Base-by-base conservation (phyloP, 2,888 invertebrate species). In the Cetonia aurata region DNA sequence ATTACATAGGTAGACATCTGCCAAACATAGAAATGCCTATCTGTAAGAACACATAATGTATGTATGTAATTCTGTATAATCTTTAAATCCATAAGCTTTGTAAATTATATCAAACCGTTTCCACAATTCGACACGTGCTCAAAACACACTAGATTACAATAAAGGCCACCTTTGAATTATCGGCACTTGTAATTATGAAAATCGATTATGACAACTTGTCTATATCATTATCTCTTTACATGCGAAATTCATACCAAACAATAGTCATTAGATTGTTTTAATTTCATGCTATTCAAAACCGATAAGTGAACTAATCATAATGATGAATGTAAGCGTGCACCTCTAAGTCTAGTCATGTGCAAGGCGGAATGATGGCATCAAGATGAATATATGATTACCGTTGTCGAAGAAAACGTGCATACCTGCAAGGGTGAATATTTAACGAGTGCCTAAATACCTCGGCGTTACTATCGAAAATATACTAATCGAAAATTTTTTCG, bases 371-470 rank as follows among this genome's bases (percentile, higher is more conserved):
- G 41, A 37, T 8, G 37, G 50, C 37, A 52, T 50, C 37, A 25
- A 65, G 62, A 52, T 37, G 50, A 65, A 8, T 65, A 37, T 50
- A 50, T 50, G 62, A 65, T 65, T 65, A 19, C 37, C 25, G 56
- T 67, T 57, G 37, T 46, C 15, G 46, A 37, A 67, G 46, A 67
- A 46, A 33, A 44, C 56, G 48, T 37, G 37, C 37, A 10, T 67
- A 67, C 31, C 56, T 67, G 56, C 56, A 42, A 57, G 57, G 52
- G 17, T 56, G 67, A 67, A 67, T 57, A 57, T 33, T 65, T 65
- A 65, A 65, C 13, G 37, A 15, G 17, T 37, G 48, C 33, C 48
- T 37, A 62, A 59, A 62, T 37, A 25, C 25, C 3, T 25, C 25
- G 25, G 25, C 25, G 4, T 25, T 1, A 4, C 25, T 25, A 25